Base-by-base conservation (phyloP, 2,113 vertebrate species). In the Origma solitaria region DNA sequence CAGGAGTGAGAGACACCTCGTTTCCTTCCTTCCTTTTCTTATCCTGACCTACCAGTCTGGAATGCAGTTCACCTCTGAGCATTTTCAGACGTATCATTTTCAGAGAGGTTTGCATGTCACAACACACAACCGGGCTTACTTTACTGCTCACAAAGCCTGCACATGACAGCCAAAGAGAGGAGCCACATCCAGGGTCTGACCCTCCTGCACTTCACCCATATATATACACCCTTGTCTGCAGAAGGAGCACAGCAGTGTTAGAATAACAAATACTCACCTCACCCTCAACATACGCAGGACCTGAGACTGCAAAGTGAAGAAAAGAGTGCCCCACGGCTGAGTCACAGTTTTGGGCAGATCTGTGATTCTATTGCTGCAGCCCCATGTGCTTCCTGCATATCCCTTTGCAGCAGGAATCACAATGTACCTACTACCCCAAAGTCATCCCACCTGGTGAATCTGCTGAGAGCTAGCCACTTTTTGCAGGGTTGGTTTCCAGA, bases 21-120 rank as follows among this genome's bases (percentile, higher is more conserved):
- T 81, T 97, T 97, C 96, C 97, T 97, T 92, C 82, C 96, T 96
- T 95, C 85, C 91, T 92, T 89, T 91, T 58, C 75, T 85, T 85
- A 72, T 50, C 64, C 90, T 82, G 87, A 93, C 79, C 86, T 66
- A 79, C 85, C 38, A 8, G 81, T 79, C 62, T 86, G 95, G 94
- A 95, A 96, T 92, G 93, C 58, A 82, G 91, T 82, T 95, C 95
- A 92, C 85, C 92, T 90, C 89, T 94, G 84, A 96, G 94, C 82
- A 68, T 89, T 96, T 96, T 92, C 76, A 95, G 86, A 88, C 31
- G 78, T 83, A 89, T 92, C 89, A 37, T 94, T 94, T 97, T 97
- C 71, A 85, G 90, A 71, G 53, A 78, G 53, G 72, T 45, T 44
- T 92, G 91, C 86, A 45, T 90, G 91, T 94, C 92, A 57, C 78